Evolutionary conservation across 2,888 invertebrate species (phyloP).

Genomic region (Schizaphis graminum): DNA sequence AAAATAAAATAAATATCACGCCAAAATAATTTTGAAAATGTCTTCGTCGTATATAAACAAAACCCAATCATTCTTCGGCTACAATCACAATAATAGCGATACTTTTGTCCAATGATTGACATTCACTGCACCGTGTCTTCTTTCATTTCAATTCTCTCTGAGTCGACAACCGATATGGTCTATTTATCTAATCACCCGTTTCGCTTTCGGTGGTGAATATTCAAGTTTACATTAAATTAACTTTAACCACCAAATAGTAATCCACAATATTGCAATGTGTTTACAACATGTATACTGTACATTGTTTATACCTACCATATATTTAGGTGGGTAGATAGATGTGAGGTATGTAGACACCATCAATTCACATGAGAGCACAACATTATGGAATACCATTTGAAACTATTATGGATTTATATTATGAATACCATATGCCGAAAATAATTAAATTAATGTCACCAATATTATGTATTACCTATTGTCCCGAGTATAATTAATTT

Average conservation of each 20-base stretch:
- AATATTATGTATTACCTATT: background rate
- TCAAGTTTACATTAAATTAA: constrained; percentile 7
- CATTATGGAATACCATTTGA: background rate
- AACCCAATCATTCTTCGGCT: background rate
- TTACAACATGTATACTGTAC: background rate
- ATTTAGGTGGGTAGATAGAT: background rate
- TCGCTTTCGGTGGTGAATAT: constrained; percentile 5
- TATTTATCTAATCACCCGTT: background rate
- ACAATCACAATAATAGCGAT: background rate
- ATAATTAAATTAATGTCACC: background rate
- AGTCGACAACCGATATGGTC: background rate
- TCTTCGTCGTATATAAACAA: background rate
- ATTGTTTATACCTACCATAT: background rate
- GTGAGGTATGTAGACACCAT: background rate
- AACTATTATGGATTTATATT: background rate
- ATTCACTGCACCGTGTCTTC: background rate
- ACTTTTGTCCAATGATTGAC: background rate
- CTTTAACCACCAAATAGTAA: background rate
- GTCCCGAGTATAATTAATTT: background rate
- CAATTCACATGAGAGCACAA: background rate
- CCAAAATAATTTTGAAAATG: background rate
- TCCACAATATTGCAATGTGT: background rate
- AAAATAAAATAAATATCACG: background rate
- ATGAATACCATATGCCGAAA: background rate
- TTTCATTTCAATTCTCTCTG: background rate